phyloP scores from a whole-genome alignment of 2,113 vertebrate genomes.

The Eonycteris spelaea region DNA sequence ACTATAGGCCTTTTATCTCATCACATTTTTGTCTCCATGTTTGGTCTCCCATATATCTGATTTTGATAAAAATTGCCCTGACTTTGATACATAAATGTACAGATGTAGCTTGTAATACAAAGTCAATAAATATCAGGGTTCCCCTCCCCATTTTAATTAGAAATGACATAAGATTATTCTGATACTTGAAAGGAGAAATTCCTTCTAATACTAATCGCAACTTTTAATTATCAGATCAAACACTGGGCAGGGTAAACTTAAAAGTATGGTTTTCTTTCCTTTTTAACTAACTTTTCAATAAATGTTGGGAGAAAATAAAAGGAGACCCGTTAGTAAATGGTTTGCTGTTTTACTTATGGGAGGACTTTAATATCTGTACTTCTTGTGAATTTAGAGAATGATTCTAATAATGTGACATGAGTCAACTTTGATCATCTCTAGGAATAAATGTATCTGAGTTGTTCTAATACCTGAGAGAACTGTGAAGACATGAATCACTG shows the following conservation, averaged over 20 bases:
- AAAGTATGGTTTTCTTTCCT: neutral
- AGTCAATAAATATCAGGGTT: neutral
- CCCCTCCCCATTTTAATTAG: neutral
- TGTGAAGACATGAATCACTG: neutral
- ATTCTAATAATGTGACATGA: neutral
- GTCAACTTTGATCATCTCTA: neutral
- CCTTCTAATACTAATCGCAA: neutral
- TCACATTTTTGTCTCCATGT: neutral
- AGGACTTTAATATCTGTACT: neutral
- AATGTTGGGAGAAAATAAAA: neutral
- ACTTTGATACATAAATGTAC: neutral
- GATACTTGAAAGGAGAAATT: neutral
- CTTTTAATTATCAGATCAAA: neutral
- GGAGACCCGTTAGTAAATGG: neutral
- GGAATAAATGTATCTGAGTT: neutral
- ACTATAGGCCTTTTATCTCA: neutral
- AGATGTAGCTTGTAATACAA: neutral
- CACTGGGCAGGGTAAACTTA: neutral
- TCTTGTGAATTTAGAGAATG: neutral
- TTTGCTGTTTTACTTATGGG: neutral
- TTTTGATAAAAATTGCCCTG: neutral
- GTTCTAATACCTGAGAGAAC: neutral
- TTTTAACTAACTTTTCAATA: neutral
- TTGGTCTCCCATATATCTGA: neutral
- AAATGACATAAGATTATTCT: neutral